Evolutionary conservation across 2,797 vertebrate species (phyloP).

Genomic region (Periparus ater): DNA sequence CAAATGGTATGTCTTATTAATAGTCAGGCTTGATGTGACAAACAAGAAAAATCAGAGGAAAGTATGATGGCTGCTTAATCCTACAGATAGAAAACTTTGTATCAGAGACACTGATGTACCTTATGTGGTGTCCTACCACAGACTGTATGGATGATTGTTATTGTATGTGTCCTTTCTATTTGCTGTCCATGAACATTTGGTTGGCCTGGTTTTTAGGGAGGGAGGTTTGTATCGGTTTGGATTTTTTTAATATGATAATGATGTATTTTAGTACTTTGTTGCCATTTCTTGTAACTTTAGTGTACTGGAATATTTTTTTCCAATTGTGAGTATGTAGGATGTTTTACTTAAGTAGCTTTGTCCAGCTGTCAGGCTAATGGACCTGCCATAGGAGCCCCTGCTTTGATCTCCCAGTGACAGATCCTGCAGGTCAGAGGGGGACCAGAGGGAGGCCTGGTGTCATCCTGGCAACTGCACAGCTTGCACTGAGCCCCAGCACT

Average conservation of each 20-base stretch:
- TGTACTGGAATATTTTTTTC: not conserved
- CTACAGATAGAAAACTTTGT: not conserved
- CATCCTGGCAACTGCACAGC: not conserved
- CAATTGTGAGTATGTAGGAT: not conserved
- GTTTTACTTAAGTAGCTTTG: not conserved
- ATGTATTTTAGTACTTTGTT: not conserved
- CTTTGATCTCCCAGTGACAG: constrained; percentile 64
- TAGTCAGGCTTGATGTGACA: not conserved
- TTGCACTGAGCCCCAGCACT: not conserved
- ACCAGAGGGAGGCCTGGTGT: constrained; percentile 4
- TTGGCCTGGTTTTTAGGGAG: not conserved
- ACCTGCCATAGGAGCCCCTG: not conserved
- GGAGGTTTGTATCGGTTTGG: fast-evolving
- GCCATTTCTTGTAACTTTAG: not conserved
- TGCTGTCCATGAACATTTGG: not conserved
- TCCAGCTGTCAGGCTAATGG: constrained; percentile 29
- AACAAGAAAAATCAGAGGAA: not conserved
- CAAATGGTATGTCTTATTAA: not conserved
- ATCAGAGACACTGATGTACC: not conserved
- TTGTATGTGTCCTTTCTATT: not conserved
- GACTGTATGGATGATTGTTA: not conserved
- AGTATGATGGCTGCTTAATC: not conserved
- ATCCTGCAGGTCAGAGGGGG: constrained; percentile 20
- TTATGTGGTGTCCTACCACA: not conserved
- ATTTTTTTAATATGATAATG: not conserved